Base-by-base conservation (phyloP, 2,888 invertebrate genomes). In the Scaptomyza parva region DNA sequence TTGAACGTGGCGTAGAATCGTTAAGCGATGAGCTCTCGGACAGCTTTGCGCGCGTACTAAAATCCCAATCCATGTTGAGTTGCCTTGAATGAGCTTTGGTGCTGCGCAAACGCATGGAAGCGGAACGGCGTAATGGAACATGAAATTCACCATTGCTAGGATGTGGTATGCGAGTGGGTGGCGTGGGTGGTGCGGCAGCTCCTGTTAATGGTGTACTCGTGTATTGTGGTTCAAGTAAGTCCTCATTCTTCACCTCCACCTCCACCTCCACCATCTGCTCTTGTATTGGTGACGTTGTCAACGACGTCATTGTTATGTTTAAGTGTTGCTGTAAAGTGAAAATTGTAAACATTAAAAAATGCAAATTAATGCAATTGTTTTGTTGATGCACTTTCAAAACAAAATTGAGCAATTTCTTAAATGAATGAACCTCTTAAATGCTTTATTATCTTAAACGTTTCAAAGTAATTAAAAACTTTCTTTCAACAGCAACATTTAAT, bases 41-140 rank as follows among this genome's bases (percentile, higher is more conserved):
- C 63, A 81, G 86, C 74, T 81, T 81, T 68, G 76, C 71, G 82
- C 88, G 87, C 64, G 82, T 67, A 84, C 83, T 84, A 65, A 86
- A 64, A 17, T 59, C 72, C 55, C 59, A 70, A 71, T 71, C 54
- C n/a, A 20, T 30, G 28, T 61, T 57, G 64, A 61, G 20, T 12
- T 48, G 70, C 47, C 72, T 44, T 22, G 61, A 45, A 59, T 70
- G 22, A 62, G 58, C 20, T 78, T 90, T 89, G 55, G 87, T 94
- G 88, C 94, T 94, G 91, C 94, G 94, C 93, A 95, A 90, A 89
- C 95, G 94, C 93, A 95, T 91, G 90, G 95, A 94, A 60, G 93
- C 92, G 81, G 94, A 93, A 90, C 95, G 94, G 72, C 94, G 93
- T 90, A 95, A 93, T 88, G 91, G 76, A 76, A 87, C 79, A 52